These are phyloP conservation scores for Palythoa grandiflora DNA, from an alignment of 92 coral and sea anemone genomes.

Conservation along the genomic window DNA sequence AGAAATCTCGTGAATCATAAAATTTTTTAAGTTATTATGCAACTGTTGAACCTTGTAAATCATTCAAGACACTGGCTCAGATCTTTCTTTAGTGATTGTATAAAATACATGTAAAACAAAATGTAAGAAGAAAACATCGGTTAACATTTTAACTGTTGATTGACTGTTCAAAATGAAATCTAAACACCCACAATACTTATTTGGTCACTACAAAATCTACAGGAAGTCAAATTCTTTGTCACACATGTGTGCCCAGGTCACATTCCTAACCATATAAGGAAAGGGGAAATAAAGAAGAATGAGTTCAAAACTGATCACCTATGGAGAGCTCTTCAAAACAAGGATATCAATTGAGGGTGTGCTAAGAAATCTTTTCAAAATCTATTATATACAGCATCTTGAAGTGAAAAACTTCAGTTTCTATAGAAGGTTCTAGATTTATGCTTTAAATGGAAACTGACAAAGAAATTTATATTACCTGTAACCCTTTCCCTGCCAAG, in stretches of 20 bases:
- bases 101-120: neutral
- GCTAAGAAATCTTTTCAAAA: too few species aligned
- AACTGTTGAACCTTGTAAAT: neutral
- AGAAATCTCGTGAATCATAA: too few species aligned
- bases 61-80: neutral
- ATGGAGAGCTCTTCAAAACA: neutral
- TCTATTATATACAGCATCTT: too few species aligned
- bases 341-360: too few species aligned
- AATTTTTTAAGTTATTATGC: too few species aligned
- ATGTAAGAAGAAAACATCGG: neutral
- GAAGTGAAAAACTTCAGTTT: too few species aligned
- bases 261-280: conserved; percentile 38
- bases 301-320: neutral
- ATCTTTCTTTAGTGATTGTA: neutral
- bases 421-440: too few species aligned
- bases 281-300: neutral
- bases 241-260: conserved; percentile 25
- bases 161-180: neutral
- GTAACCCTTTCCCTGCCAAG: too few species aligned
- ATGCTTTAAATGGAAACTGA: too few species aligned
- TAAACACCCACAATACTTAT: neutral
- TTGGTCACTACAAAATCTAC: conserved; percentile 20
- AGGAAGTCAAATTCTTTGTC: conserved; percentile 22
- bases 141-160: neutral
- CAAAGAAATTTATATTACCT: too few species aligned